Percentiles rank a stretch among this genome's conserved stretches.
These are phyloP conservation scores for Mythimna impura DNA, from an alignment of 2,888 invertebrate genomes.

Conservation along the genomic window DNA sequence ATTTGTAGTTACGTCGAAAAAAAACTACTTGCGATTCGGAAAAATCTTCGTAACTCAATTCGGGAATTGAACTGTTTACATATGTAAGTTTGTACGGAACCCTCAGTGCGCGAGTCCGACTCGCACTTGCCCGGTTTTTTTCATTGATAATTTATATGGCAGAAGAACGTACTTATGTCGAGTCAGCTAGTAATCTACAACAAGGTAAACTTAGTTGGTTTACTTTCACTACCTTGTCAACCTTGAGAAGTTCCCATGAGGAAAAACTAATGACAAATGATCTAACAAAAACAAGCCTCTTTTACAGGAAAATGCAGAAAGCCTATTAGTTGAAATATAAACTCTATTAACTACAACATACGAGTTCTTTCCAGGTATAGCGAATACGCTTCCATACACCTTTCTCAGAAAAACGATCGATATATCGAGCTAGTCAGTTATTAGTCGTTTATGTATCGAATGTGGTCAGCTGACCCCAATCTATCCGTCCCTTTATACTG, in stretches of 20 bases:
- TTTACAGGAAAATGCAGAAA: slow-evolving; percentile 13
- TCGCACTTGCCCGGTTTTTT: no score
- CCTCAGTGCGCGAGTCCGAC: no score
- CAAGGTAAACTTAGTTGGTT: background rate
- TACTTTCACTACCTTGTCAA: background rate
- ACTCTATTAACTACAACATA: background rate
- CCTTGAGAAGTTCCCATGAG: background rate
- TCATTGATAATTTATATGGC: no score
- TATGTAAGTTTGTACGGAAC: no score
- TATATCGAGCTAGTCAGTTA: slow-evolving; percentile 6
- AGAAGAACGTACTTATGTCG: no score
- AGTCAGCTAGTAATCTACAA: no score
- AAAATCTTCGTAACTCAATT: no score
- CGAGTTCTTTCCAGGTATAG: slow-evolving; percentile 18
- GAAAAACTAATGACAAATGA: slow-evolving; percentile 14
- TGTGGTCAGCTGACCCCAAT: slow-evolving; percentile 11
- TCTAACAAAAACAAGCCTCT: background rate
- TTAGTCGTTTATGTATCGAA: background rate
- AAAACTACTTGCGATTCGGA: no score
- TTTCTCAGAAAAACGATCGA: slow-evolving; percentile 17
- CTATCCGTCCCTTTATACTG: background rate
- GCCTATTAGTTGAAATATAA: background rate
- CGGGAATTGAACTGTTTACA: no score
- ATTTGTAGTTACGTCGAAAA: no score
- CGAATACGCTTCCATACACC: background rate